These are phyloP conservation scores for Rhinella marina DNA, from an alignment of 2,797 vertebrate species.

Conservation along the genomic window DNA sequence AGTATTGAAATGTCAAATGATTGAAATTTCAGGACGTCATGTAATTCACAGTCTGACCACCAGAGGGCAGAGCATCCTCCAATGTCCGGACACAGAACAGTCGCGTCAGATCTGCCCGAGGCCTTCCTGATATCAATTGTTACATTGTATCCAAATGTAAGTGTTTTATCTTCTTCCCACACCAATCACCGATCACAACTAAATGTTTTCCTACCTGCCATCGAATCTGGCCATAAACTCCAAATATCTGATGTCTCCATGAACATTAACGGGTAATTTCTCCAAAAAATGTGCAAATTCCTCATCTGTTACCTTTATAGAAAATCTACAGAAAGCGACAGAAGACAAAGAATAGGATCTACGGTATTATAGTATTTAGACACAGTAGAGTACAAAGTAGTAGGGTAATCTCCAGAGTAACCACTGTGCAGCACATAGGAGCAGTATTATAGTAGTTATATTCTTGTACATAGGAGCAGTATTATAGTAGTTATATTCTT, in stretches of 20 bases:
- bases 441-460: slow-evolving; percentile 16
- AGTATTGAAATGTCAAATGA: neutral
- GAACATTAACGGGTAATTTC: slow-evolving; percentile 42
- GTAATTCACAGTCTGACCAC: neutral
- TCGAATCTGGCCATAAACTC: slow-evolving; percentile 61
- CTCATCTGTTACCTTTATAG: slow-evolving; percentile 57
- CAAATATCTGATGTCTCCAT: slow-evolving; percentile 59
- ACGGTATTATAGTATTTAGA: neutral
- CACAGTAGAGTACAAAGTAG: neutral
- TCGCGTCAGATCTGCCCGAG: neutral
- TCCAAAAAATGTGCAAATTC: slow-evolving; percentile 49
- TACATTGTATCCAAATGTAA: slow-evolving; percentile 12
- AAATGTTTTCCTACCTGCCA: slow-evolving; percentile 42
- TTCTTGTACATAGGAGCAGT: slow-evolving; percentile 1
- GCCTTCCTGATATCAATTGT: neutral
- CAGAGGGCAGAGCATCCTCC: neutral
- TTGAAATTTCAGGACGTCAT: neutral
- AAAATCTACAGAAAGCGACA: slow-evolving; percentile 29
- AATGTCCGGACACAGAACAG: neutral
- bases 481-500: slow-evolving; percentile 17
- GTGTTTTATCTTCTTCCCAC: neutral
- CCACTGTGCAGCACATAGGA: neutral
- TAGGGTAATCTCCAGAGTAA: neutral
- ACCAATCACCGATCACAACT: neutral
- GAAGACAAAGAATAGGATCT: neutral